These are phyloP conservation scores for Acanthurus lineatus DNA, from an alignment of 2,797 vertebrate genomes.

Conservation along the genomic window DNA sequence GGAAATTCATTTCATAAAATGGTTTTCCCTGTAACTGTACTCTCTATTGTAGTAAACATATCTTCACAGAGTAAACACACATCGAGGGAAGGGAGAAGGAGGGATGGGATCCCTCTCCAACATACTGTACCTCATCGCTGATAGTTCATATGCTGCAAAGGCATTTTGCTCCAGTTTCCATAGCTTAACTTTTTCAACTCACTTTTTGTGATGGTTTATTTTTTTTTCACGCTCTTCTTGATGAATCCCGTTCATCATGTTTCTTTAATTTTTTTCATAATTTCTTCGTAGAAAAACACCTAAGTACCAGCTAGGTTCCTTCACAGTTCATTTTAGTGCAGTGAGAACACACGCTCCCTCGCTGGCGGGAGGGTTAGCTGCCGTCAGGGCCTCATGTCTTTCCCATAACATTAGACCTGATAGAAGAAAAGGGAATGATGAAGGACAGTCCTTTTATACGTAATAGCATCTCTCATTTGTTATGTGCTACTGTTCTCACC, in stretches of 20 bases:
- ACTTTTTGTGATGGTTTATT: conserved; percentile 39
- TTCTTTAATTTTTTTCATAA: conserved; percentile 42
- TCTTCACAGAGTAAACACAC: conserved; percentile 82
- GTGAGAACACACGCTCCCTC: conserved; percentile 77
- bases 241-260: conserved; percentile 87
- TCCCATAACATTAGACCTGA: conserved; percentile 92
- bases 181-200: conserved; percentile 61
- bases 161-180: conserved; percentile 62
- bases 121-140: conserved; percentile 57
- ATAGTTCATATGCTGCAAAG: conserved; percentile 58
- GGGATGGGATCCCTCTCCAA: conserved; percentile 49
- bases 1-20: conserved; percentile 78
- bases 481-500: conserved; percentile 76
- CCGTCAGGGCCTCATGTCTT: conserved; percentile 89
- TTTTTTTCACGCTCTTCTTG: conserved; percentile 59
- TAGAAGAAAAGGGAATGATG: conserved; percentile 18
- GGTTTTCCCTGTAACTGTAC: conserved; percentile 80
- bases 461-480: neutral
- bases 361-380: conserved; percentile 78
- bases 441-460: neutral
- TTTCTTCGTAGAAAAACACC: conserved; percentile 79
- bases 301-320: conserved; percentile 90
- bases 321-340: conserved; percentile 91
- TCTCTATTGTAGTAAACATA: conserved; percentile 79
- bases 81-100: conserved; percentile 45